Evolutionary conservation across 2,113 vertebrate genomes (phyloP), one percentile per base, ranked within the genome.

Genomic region (Catagonus wagneri): DNA sequence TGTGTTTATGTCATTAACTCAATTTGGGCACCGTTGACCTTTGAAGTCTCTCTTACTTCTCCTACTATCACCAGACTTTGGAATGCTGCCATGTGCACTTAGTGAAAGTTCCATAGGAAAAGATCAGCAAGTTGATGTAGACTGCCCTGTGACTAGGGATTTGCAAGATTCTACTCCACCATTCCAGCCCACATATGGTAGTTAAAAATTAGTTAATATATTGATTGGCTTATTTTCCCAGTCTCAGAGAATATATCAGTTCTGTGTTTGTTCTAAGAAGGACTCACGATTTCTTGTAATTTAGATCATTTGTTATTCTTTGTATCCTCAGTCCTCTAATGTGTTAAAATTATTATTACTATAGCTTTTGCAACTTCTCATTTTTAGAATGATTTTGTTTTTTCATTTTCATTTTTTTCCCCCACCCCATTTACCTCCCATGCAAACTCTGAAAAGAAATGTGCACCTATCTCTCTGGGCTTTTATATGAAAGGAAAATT

Each of bases 381-480:
- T 81, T 76, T 94, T 66, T 54, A 95, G 23, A 4, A n/a, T 78
- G 12, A 29, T 81, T 65, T 83, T 87, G 8, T 27, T 80, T 88
- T 92, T 95, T 50, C 63, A 34, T 78, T 89, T 15, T 34, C 1
- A 7, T 69, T 34, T 66, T 52, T 93, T 93, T 39, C 15, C 32
- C 54, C n/a, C 15, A 76, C 8, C 13, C 19, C 11, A n/a, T 29
- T 19, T 83, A 63, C 3, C 1, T 86, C 29, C 63, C 6, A 58
- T 94, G 56, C 39, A 78, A 92, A 85, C 39, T 92, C 50, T 87
- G 56, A 91, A 92, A 83, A 93, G 9, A 93, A 68, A 76, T 90
- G 25, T 88, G 19, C 29, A 79, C 2, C 27, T 61, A 32, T 85
- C 19, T 27, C 36, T 63, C 19, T 80, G 1, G 78, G 32, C 12